These are phyloP conservation scores for Watersipora subatra DNA, from an alignment of 1,140 invertebrate genomes.

Conservation along the genomic window DNA sequence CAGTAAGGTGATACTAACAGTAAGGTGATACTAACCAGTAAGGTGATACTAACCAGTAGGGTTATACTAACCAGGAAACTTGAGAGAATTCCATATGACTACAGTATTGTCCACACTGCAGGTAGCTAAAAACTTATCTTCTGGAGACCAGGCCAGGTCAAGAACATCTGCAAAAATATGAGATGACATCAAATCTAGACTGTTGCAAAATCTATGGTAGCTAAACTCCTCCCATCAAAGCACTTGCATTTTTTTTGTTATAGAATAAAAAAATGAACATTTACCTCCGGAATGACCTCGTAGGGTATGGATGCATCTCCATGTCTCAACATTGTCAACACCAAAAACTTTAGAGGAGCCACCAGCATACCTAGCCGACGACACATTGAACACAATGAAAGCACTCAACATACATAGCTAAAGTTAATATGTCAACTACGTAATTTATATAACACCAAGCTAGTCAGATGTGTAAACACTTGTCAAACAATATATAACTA, in stretches of 20 bases:
- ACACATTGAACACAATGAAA: background rate
- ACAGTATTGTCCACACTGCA: conserved; percentile 91
- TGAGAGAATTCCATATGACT: conserved; percentile 85
- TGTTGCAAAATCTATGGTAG: too few species aligned
- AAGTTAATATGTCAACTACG: too few species aligned
- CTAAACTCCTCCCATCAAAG: too few species aligned
- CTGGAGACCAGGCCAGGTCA: conserved; percentile 86
- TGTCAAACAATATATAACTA: too few species aligned
- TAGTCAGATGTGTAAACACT: too few species aligned
- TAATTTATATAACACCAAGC: too few species aligned
- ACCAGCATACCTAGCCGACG: conserved; percentile 19
- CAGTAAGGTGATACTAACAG: too few species aligned
- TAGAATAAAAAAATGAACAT: background rate
- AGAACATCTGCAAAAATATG: conserved; percentile 49
- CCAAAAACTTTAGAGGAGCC: conserved; percentile 28
- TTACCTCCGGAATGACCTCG: conserved; percentile 65
- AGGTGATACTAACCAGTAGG: too few species aligned
- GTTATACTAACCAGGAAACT: conserved; percentile 72
- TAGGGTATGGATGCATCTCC: conserved; percentile 74
- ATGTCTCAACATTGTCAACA: conserved; percentile 65
- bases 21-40: too few species aligned
- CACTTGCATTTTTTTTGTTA: too few species aligned
- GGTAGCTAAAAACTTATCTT: conserved; percentile 80
- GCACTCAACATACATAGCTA: background rate
- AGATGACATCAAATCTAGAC: too few species aligned